Base-by-base conservation (phyloP, 2,888 invertebrate species). In the Hymenopus coronatus region DNA sequence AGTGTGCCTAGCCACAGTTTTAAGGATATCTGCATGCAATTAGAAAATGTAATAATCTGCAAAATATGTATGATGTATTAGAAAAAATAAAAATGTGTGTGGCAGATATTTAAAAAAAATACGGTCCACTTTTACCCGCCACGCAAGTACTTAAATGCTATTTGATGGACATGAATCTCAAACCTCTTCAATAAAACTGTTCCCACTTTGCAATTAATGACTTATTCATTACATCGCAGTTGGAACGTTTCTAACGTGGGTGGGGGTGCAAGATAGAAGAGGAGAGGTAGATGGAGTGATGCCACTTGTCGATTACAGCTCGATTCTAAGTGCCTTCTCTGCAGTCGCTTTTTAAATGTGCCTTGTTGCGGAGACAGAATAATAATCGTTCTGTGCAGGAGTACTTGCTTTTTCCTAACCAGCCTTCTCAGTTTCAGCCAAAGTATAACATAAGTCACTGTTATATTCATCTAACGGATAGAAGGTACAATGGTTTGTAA, bases 281-380 rank as follows among this genome's bases (percentile, higher is more conserved):
- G 28, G 70, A 70, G 40, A 27, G 33, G 40, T 40, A 40, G 54
- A 70, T 20, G 54, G 54, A 88, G 84, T 83, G 82, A 40, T 82
- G 88, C 89, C 88, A 88, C 88, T 88, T 85, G 85, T 86, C 88
- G 89, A 89, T 89, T 88, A 40, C 40, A 40, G 54, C 54, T 70
- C 54, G 54, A 70, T 70, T 70, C 20, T 70, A 84, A 85, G 84
- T 88, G 82, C 89, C 27, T 84, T 89, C 85, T 85, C 89, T 88
- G 85, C 54, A 87, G 85, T 82, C 88, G 82, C 28, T 85, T 88
- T 70, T 83, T 89, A 82, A 87, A 87, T 87, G 82, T 30, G 82
- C 87, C 15, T 25, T 9, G 40, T 86, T 86, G 70, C 28, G 54
- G 85, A 86, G 70, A 70, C 30, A 30, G 87, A 85, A 81, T 82